Percentiles rank a stretch among this genome's conserved stretches.
Evolutionary conservation across 2,888 invertebrate genomes (phyloP).

Genomic region (Digitonthophagus gazella): DNA sequence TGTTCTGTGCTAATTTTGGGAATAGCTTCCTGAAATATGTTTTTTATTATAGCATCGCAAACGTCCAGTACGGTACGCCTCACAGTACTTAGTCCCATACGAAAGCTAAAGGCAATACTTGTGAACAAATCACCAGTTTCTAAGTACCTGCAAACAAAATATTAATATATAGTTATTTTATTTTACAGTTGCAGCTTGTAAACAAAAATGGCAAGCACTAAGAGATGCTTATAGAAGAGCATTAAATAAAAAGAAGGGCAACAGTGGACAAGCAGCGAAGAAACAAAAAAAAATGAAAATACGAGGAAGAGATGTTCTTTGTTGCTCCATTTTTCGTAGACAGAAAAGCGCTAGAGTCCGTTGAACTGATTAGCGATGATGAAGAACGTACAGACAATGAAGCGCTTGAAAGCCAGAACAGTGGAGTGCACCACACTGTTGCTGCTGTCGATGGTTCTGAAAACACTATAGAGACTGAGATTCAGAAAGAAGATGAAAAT

Average conservation of each 20-base stretch:
- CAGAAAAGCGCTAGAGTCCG: conserved; percentile 6
- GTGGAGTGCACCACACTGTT: neutral
- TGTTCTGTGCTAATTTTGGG: conserved; percentile 10
- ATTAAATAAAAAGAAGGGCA: conserved; percentile 16
- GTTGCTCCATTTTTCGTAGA: conserved; percentile 12
- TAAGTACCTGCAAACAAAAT: neutral
- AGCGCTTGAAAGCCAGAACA: neutral
- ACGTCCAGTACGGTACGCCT: neutral
- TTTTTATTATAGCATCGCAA: neutral
- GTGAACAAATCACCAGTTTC: neutral
- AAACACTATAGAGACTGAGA: neutral
- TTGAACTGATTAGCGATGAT: conserved; percentile 8
- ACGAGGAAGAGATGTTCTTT: conserved; percentile 19
- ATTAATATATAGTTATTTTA: conserved; percentile 5
- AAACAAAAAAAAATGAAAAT: conserved; percentile 19
- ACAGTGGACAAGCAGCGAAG: conserved; percentile 18
- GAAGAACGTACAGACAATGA: conserved; percentile 2
- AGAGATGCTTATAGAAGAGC: conserved; percentile 15
- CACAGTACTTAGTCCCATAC: neutral
- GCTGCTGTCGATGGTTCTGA: conserved; percentile 1
- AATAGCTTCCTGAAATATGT: conserved; percentile 2
- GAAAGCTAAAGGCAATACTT: neutral
- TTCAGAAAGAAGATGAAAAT: neutral
- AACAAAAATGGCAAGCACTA: conserved; percentile 4
- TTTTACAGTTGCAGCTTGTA: conserved; percentile 1